phyloP scores from a whole-genome alignment of 2,797 vertebrate species.

The Emydoidea blandingii region DNA sequence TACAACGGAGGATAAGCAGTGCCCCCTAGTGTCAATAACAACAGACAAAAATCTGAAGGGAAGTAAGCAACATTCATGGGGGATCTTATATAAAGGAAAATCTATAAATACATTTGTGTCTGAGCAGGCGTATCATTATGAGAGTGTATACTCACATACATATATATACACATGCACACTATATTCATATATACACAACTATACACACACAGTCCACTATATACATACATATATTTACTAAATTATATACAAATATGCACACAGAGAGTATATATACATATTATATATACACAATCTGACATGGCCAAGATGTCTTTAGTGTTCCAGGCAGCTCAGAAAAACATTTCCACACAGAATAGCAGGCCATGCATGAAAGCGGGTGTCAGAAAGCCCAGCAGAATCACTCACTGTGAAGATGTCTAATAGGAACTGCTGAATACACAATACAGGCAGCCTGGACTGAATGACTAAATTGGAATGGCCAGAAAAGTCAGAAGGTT shows the following conservation, averaged over 20 bases:
- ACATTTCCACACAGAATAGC: conserved; percentile 71
- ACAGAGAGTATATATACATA: not conserved
- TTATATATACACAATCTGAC: conserved; percentile 63
- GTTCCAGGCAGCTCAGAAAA: conserved; percentile 72
- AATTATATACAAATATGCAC: not conserved
- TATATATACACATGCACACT: not conserved
- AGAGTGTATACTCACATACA: not conserved
- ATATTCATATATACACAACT: not conserved
- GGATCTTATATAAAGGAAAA: conserved; percentile 72
- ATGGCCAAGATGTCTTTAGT: conserved; percentile 83
- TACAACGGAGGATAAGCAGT: conserved; percentile 95
- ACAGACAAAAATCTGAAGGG: conserved; percentile 79
- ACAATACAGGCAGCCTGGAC: conserved; percentile 73
- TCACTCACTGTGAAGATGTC: conserved; percentile 82
- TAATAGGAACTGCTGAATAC: conserved; percentile 81
- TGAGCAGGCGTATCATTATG: conserved; percentile 25
- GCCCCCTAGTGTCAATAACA: conserved; percentile 97
- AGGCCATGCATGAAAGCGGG: conserved; percentile 86
- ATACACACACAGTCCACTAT: not conserved
- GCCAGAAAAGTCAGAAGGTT: conserved; percentile 67
- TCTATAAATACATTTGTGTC: not conserved
- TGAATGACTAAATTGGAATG: conserved; percentile 72
- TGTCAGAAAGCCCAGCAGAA: conserved; percentile 83
- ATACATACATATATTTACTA: not conserved
- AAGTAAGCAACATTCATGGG: conserved; percentile 58